A percentile compares a stretch with the other conserved stretches of the same genome.
Evolutionary conservation across 2,797 vertebrate genomes (phyloP).

Genomic region (Liasis olivaceus): DNA sequence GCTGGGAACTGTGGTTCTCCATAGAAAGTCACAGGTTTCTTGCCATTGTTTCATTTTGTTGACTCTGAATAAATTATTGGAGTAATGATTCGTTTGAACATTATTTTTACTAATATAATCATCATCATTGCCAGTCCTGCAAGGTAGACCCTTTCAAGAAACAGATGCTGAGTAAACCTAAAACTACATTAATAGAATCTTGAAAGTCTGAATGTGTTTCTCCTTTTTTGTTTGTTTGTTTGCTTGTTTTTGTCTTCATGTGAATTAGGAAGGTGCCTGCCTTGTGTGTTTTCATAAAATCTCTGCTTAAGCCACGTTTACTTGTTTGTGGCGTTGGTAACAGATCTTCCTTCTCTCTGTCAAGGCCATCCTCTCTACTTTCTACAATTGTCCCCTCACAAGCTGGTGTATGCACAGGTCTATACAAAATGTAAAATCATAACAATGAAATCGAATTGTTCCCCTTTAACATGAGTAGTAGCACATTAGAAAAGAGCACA

Average conservation of each 20-base stretch:
- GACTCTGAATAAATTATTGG: background rate
- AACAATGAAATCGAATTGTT: background rate
- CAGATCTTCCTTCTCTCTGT: background rate
- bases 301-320: background rate
- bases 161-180: background rate
- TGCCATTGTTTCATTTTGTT: background rate
- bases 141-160: background rate
- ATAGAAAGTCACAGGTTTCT: background rate
- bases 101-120: background rate
- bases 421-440: background rate
- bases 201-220: background rate
- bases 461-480: background rate
- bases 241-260: too few species aligned
- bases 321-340: background rate
- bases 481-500: background rate
- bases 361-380: background rate
- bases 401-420: background rate
- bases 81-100: background rate
- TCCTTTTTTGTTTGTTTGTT: background rate
- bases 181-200: background rate
- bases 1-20: background rate
- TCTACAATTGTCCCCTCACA: background rate
- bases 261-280: background rate
- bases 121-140: background rate
- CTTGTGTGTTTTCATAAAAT: background rate